A percentile compares a stretch with the other conserved stretches of the same genome.
Evolutionary conservation across 2,888 invertebrate genomes (phyloP).

Genomic region (Danaus chrysippus): DNA sequence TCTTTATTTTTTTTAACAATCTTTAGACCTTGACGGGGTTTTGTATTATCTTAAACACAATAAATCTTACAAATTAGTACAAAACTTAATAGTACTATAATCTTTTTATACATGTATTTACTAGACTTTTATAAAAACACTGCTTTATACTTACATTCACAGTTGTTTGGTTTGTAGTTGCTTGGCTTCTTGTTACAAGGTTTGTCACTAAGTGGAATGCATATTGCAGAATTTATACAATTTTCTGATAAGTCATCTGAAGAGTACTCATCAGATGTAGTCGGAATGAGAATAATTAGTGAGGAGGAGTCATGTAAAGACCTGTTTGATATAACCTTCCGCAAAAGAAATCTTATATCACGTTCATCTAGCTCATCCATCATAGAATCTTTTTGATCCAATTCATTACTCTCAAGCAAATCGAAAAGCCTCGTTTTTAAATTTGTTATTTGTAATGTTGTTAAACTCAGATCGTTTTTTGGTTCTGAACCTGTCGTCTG

Average conservation of each 20-base stretch:
- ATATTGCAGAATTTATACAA: constrained; percentile 39
- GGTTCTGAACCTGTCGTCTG: background rate
- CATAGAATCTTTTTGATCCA: background rate
- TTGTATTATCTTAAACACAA: background rate
- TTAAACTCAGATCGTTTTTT: background rate
- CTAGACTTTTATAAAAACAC: background rate
- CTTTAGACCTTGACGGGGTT: constrained; percentile 15
- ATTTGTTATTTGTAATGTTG: background rate
- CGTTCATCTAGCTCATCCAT: background rate
- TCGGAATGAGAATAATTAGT: constrained; percentile 45
- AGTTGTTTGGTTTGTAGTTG: constrained; percentile 20
- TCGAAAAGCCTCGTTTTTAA: constrained; percentile 2
- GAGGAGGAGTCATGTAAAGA: constrained; percentile 38
- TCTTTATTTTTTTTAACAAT: constrained; percentile 7
- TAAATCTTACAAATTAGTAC: background rate
- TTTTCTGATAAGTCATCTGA: constrained; percentile 28
- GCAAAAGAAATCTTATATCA: background rate
- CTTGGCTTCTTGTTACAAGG: constrained; percentile 30
- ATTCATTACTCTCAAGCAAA: background rate
- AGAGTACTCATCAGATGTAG: constrained; percentile 38
- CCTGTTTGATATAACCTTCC: constrained; percentile 4
- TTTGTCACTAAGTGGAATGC: constrained; percentile 41
- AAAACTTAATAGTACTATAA: background rate
- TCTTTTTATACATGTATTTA: background rate
- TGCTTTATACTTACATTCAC: constrained; percentile 31